These are phyloP conservation scores for Philopotamus ludificatus DNA, from an alignment of 1,140 invertebrate species.

Conservation along the genomic window DNA sequence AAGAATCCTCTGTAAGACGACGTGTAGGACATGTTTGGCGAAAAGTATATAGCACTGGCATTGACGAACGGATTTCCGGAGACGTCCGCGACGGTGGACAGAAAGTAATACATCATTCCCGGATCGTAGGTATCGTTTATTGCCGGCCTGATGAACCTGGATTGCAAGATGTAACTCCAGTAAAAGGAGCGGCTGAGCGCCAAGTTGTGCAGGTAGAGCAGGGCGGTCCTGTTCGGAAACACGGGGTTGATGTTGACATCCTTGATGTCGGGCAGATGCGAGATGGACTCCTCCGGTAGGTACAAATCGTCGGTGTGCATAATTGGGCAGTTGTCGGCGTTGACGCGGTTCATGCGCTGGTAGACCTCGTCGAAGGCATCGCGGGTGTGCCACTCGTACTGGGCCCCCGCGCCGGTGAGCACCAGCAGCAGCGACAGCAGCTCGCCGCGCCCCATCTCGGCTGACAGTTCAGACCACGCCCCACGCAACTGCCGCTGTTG, in stretches of 20 bases:
- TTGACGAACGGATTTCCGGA: constrained; percentile 91
- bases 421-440: constrained; percentile 43
- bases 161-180: constrained; percentile 94
- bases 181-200: constrained; percentile 92
- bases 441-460: constrained; percentile 15
- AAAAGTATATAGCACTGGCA: constrained; percentile 91
- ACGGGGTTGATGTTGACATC: constrained; percentile 93
- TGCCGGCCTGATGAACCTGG: constrained; percentile 82
- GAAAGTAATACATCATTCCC: constrained; percentile 97
- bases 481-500: constrained; percentile 9
- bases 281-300: constrained; percentile 78
- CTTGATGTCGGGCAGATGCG: constrained; percentile 92
- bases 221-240: constrained; percentile 89
- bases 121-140: constrained; percentile 93
- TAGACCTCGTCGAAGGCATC: constrained; percentile 89
- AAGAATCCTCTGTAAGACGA: constrained; percentile 95
- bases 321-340: constrained; percentile 83
- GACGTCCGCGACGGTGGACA: constrained; percentile 93
- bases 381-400: constrained; percentile 84
- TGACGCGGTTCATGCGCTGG: constrained; percentile 76
- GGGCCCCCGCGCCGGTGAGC: constrained; percentile 61
- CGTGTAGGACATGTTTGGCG: constrained; percentile 91
- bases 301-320: constrained; percentile 82
- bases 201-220: constrained; percentile 94
- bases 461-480: constrained; percentile 4